phyloP scores from a whole-genome alignment of 2,113 vertebrate genomes.

The Forbesichthys papilliferus region DNA sequence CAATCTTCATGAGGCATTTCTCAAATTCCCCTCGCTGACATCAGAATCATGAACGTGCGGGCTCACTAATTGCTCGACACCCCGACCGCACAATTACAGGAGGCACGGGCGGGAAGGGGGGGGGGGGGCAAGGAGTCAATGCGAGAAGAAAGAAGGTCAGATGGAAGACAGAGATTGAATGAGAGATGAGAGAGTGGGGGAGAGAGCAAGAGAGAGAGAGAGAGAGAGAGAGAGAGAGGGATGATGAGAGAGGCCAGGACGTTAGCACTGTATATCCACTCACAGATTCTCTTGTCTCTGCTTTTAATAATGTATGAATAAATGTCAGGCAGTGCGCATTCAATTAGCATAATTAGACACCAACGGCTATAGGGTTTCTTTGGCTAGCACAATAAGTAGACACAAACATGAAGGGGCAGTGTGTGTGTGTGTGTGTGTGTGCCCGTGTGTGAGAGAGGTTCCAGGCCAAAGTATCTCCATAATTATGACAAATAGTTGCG shows the following conservation, averaged over 20 bases:
- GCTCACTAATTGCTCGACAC: conserved; percentile 66
- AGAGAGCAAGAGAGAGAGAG: conserved; percentile 35
- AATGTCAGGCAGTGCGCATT: conserved; percentile 71
- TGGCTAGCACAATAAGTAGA: conserved; percentile 52
- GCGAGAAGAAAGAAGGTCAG: conserved; percentile 50
- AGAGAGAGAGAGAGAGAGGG: conserved; percentile 32
- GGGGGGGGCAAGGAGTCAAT: conserved; percentile 44
- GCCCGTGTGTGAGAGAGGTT: conserved; percentile 5
- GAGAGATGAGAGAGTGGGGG: conserved; percentile 30
- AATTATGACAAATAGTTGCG: conserved; percentile 69
- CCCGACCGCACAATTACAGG: conserved; percentile 63
- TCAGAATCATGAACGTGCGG: conserved; percentile 61
- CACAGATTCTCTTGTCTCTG: conserved; percentile 70
- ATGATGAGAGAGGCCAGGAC: conserved; percentile 54
- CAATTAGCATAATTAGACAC: conserved; percentile 77
- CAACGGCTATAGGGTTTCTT: conserved; percentile 69
- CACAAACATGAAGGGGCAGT: conserved; percentile 35
- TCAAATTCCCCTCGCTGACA: conserved; percentile 69
- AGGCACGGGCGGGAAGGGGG: conserved; percentile 33
- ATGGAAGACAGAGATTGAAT: conserved; percentile 24
- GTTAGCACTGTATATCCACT: conserved; percentile 52
- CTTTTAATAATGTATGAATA: conserved; percentile 77
- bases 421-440: conserved; percentile 9
- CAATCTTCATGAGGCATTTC: conserved; percentile 77
- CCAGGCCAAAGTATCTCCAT: conserved; percentile 38